These are phyloP conservation scores for Cyprinodon variegatus DNA, from an alignment of 2,113 vertebrate species.

Conservation along the genomic window DNA sequence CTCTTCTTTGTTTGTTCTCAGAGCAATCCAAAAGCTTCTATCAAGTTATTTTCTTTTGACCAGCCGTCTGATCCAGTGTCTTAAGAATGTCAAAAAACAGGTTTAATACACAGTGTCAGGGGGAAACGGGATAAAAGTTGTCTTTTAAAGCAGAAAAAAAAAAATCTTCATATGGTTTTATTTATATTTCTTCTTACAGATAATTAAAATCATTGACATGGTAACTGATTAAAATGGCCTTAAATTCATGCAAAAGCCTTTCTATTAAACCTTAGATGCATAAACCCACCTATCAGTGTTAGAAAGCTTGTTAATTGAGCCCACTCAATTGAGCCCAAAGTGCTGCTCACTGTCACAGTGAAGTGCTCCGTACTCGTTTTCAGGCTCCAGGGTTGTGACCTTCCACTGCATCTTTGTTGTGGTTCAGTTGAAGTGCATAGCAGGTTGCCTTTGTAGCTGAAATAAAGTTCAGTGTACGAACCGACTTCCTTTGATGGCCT, in stretches of 20 bases:
- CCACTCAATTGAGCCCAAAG: too few species aligned
- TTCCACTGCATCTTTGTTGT: constrained; percentile 74
- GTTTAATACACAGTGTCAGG: constrained; percentile 46
- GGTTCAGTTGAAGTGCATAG: constrained; percentile 77
- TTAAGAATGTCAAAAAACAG: constrained; percentile 67
- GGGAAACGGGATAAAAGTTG: constrained; percentile 18
- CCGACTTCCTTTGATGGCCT: constrained; percentile 73
- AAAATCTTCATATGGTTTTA: constrained; percentile 44
- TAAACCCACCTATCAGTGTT: constrained; percentile 36
- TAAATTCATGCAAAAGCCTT: constrained; percentile 26
- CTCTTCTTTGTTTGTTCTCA: constrained; percentile 27
- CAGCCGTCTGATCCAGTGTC: constrained; percentile 38
- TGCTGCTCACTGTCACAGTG: constrained; percentile 68
- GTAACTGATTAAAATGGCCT: constrained; percentile 5
- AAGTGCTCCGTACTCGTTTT: constrained; percentile 69
- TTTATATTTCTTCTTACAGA: constrained; percentile 6
- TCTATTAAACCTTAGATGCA: constrained; percentile 23
- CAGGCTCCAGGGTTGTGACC: constrained; percentile 62
- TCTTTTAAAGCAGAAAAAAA: constrained; percentile 51
- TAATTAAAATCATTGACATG: not conserved
- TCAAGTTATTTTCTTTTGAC: constrained; percentile 21
- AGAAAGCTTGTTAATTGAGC: constrained; percentile 64
- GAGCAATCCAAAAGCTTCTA: constrained; percentile 29
- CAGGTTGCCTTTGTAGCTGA: constrained; percentile 80
- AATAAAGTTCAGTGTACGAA: constrained; percentile 75